A percentile compares a stretch with the other conserved stretches of the same genome.
Conservation (phyloP, 2,888 invertebrate genomes). For the Chrysolina haemoptera region DNA sequence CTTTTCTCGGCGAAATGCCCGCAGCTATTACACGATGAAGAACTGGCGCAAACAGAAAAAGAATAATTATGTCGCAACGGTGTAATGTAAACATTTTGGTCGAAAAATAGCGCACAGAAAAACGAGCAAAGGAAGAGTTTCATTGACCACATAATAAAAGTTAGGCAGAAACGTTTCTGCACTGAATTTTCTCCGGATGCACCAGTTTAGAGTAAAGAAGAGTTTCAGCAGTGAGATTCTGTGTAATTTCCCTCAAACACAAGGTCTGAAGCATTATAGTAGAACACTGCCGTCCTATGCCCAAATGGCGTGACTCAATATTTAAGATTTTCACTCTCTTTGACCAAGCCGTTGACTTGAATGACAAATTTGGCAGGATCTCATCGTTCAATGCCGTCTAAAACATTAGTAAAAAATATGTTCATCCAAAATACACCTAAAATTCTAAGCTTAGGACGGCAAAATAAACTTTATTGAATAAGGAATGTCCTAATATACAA, state of each 20-base stretch:
- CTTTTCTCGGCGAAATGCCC: constrained; percentile 10
- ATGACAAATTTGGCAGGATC: no score
- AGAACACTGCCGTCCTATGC: no score
- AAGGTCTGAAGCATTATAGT: no score
- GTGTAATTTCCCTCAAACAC: not conserved
- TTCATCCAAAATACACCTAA: no score
- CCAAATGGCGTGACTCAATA: no score
- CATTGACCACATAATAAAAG: constrained; percentile 11
- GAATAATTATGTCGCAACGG: constrained; percentile 29
- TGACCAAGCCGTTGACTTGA: no score
- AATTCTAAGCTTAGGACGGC: no score
- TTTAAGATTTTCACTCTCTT: no score
- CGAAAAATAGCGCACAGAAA: constrained; percentile 24
- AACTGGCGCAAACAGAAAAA: constrained; percentile 21
- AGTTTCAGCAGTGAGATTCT: constrained; percentile 1
- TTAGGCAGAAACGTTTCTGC: constrained; percentile 30
- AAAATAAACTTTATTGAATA: no score
- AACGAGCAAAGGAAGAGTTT: constrained; percentile 8
- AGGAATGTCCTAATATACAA: no score
- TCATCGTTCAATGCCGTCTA: no score
- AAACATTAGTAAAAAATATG: no score
- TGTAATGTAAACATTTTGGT: constrained; percentile 27
- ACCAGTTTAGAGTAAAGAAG: not conserved
- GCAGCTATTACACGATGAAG: constrained; percentile 17
- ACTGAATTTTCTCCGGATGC: constrained; percentile 30